These are phyloP conservation scores for Oncorhynchus clarkii DNA, from an alignment of 2,113 vertebrate species.

Conservation along the genomic window DNA sequence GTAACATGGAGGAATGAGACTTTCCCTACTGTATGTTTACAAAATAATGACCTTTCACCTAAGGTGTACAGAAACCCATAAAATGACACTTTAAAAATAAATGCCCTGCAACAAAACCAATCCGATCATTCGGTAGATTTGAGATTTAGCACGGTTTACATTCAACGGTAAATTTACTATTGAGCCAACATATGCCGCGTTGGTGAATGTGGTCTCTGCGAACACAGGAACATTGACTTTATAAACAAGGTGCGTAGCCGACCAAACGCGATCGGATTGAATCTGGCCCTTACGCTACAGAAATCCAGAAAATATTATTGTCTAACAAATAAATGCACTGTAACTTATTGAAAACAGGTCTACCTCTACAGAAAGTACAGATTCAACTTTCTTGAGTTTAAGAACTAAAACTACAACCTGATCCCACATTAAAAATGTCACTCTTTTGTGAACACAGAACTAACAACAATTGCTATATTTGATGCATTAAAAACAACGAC, in stretches of 20 bases:
- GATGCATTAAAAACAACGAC: not conserved
- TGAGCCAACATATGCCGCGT: too few species aligned
- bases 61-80: not conserved
- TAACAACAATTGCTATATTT: conserved; percentile 8
- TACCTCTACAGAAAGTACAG: not conserved
- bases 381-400: not conserved
- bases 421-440: conserved; percentile 1
- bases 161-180: too few species aligned
- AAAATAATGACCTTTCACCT: not conserved
- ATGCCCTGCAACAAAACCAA: not conserved
- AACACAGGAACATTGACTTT: too few species aligned
- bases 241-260: too few species aligned
- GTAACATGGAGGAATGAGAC: conserved; percentile 17
- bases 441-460: conserved; percentile 14
- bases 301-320: not conserved
- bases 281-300: not conserved
- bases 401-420: not conserved
- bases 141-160: too few species aligned
- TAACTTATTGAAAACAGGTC: not conserved
- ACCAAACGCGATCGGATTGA: too few species aligned
- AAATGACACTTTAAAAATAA: conserved; percentile 19
- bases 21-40: not conserved
- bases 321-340: not conserved
- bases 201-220: too few species aligned
- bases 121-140: too few species aligned